Base-by-base conservation (phyloP, 2,888 invertebrate genomes). In the Agrochola circellaris region DNA sequence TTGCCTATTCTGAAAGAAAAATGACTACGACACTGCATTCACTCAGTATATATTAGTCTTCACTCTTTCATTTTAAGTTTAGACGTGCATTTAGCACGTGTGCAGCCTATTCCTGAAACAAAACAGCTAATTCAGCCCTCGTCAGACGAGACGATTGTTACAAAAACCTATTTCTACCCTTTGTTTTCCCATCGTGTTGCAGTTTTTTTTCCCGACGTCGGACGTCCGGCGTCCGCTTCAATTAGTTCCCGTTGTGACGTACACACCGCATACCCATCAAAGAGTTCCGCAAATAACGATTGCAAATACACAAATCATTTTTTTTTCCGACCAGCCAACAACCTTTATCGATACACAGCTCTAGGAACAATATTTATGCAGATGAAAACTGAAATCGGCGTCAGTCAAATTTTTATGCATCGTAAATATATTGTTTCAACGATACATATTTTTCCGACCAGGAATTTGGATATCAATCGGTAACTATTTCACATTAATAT, bases 111-210 rank as follows among this genome's bases (percentile, higher is more conserved):
- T 83, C 61, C 82, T 75, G 51, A 83, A 90, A 91, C 90, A 90
- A 91, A 91, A 91, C 89, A 89, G 89, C 86, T 86, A 88, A 91
- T 90, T 91, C 90, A 75, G 80, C 70, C 72, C 79, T 69, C 86
- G 87, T 87, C 86, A 85, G 84, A 65, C 77, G 79, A 79, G 81
- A 80, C 87, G 85, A 87, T 83, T 84, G 84, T 84, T 86, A 87
- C 91, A 91, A 91, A 90, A 91, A 89, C 90, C 87, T 85, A 89
- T 89, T 90, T 87, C 85, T 73, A 81, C 81, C 82, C 82, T 89
- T 89, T 89, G 90, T 92, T 90, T 89, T 86, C 61, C 74, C 78
- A 82, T 82, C 78, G 84, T 86, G 85, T 84, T 85, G 83, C 85
- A 85, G 82, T 90, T 91, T 92, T 91, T 92, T 91, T 91, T 76